These are phyloP conservation scores for Athetis lepigone DNA, from an alignment of 2,888 invertebrate species.

Conservation along the genomic window DNA sequence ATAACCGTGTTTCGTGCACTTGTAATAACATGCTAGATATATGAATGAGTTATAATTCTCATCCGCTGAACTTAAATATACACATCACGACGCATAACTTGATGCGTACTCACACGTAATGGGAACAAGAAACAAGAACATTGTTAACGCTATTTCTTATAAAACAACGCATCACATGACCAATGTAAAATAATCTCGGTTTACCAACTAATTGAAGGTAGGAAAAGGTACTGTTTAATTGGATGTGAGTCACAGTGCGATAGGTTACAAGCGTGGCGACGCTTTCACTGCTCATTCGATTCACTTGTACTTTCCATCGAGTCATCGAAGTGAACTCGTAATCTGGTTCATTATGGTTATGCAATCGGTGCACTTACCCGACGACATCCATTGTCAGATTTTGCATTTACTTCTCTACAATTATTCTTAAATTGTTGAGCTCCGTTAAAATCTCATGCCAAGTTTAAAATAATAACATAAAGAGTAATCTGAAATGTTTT, in stretches of 20 bases:
- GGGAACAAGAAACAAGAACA: constrained; percentile 32
- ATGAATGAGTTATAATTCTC: constrained; percentile 22
- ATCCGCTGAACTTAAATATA: constrained; percentile 15
- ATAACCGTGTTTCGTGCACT: constrained; percentile 5
- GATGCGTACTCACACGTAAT: constrained; percentile 38
- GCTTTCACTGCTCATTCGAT: constrained; percentile 71
- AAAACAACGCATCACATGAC: constrained; percentile 31
- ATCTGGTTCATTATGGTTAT: constrained; percentile 66
- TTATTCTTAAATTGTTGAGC: no score
- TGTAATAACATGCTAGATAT: background rate
- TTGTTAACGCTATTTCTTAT: constrained; percentile 33
- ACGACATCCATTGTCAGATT: background rate
- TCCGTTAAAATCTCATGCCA: no score
- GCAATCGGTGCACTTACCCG: constrained; percentile 49
- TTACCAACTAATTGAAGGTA: constrained; percentile 22
- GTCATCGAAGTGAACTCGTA: constrained; percentile 48
- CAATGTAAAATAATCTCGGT: constrained; percentile 28
- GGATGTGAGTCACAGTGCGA: constrained; percentile 62
- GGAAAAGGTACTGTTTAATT: constrained; percentile 37
- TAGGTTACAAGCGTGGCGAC: constrained; percentile 62
- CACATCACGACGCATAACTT: constrained; percentile 20
- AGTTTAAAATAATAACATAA: no score
- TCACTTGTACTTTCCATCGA: constrained; percentile 68
- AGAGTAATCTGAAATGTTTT: no score
- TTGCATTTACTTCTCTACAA: constrained; percentile 32